These are phyloP conservation scores for Anser brachyrhynchus DNA, from an alignment of 2,113 vertebrate species.

Conservation along the genomic window DNA sequence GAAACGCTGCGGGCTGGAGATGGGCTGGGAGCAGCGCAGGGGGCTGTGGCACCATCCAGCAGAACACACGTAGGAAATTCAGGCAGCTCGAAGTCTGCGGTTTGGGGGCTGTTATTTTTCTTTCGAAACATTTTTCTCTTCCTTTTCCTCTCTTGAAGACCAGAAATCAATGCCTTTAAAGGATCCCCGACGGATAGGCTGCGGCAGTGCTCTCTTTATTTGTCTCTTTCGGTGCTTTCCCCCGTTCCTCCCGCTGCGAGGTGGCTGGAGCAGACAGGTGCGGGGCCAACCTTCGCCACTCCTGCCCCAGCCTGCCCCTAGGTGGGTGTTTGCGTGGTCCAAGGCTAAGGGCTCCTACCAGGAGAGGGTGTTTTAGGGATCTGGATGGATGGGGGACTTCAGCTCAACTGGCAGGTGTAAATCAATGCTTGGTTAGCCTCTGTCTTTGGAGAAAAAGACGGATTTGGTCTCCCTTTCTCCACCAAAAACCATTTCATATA, in stretches of 20 bases:
- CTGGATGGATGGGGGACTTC: neutral
- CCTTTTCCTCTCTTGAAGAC: constrained; percentile 34
- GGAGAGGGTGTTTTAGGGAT: neutral
- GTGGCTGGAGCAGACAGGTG: neutral
- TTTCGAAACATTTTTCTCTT: constrained; percentile 12
- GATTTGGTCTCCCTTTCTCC: neutral
- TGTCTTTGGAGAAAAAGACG: neutral
- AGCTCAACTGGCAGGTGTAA: fast-evolving
- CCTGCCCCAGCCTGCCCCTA: fast-evolving
- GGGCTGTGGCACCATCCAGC: neutral
- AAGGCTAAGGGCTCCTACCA: fast-evolving
- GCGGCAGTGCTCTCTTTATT: constrained; percentile 37
- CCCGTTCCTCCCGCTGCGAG: neutral
- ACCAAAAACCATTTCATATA: neutral
- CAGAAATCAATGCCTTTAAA: constrained; percentile 54
- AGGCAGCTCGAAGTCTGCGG: neutral
- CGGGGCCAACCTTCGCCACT: fast-evolving
- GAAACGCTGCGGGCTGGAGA: neutral
- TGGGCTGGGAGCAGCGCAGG: fast-evolving
- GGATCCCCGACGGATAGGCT: neutral
- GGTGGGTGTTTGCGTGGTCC: neutral
- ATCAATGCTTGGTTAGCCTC: neutral
- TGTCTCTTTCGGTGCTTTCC: neutral
- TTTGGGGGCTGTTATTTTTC: constrained; percentile 26
- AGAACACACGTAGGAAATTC: neutral